Percentiles rank a stretch among this genome's conserved stretches.
Evolutionary conservation across 2,113 vertebrate genomes (phyloP).

Genomic region (Heterotilapia buettikoferi): DNA sequence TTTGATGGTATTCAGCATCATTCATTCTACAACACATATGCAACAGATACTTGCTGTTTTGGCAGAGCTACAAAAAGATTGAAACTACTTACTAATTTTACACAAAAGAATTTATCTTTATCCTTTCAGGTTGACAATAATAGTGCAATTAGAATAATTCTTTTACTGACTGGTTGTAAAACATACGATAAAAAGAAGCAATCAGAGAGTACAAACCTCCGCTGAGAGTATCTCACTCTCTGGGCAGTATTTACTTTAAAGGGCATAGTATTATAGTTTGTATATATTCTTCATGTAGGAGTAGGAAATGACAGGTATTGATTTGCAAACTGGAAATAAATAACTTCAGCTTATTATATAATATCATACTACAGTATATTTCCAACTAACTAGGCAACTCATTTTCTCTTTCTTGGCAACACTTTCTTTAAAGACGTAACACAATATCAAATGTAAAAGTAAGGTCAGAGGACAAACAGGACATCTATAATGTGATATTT

Average conservation of each 20-base stretch:
- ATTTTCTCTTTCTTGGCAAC: neutral
- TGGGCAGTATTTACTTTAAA: neutral
- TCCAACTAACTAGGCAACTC: neutral
- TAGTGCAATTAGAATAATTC: neutral
- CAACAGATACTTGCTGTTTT: neutral
- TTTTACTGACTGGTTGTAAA: neutral
- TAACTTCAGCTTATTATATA: neutral
- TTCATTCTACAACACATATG: neutral
- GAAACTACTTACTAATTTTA: neutral
- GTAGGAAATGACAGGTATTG: neutral
- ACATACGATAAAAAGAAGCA: neutral
- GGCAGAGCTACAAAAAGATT: neutral
- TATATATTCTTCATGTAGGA: neutral
- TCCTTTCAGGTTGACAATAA: neutral
- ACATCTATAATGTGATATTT: neutral
- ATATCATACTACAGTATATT: neutral
- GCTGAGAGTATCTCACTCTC: neutral
- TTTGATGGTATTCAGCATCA: neutral
- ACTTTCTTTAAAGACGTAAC: neutral
- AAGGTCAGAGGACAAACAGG: neutral
- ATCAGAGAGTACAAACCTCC: neutral
- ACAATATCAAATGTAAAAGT: neutral
- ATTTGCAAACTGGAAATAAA: neutral
- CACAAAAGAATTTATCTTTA: fast-evolving
- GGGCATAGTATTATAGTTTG: neutral